These are phyloP conservation scores for Kryptolebias marmoratus DNA, from an alignment of 2,113 vertebrate genomes.

Conservation along the genomic window DNA sequence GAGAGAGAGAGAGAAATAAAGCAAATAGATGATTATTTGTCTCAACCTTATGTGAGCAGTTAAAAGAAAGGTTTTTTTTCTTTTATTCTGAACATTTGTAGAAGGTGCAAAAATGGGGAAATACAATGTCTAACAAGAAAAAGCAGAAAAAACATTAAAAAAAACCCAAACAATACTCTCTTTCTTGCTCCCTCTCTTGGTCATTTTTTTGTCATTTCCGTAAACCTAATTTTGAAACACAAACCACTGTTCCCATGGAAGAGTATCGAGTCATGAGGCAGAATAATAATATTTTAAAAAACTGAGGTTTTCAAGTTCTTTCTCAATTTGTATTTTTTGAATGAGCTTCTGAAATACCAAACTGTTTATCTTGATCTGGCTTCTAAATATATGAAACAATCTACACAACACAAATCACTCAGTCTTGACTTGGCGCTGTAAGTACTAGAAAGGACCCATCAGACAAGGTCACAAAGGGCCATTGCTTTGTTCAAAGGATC, in stretches of 20 bases:
- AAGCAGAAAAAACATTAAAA: background rate
- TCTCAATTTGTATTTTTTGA: background rate
- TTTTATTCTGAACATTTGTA: background rate
- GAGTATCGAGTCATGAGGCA: background rate
- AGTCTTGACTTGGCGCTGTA: background rate
- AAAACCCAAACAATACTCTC: background rate
- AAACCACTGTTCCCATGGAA: background rate
- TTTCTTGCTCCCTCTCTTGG: background rate
- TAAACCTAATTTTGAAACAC: constrained; percentile 39
- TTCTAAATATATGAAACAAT: background rate
- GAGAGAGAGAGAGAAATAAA: constrained; percentile 22
- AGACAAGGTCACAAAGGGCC: background rate
- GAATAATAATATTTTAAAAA: no score
- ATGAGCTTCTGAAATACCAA: constrained; percentile 9
- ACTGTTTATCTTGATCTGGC: background rate
- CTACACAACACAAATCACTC: background rate
- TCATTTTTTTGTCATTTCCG: background rate
- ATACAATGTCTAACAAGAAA: constrained; percentile 12
- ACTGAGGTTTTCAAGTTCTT: background rate
- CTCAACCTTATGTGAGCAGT: background rate
- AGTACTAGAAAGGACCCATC: background rate
- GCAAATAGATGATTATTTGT: constrained; percentile 1
- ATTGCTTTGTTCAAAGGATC: background rate
- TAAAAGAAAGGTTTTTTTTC: background rate
- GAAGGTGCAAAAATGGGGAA: no score